Evolutionary conservation across 2,113 vertebrate species (phyloP).

Genomic region (Echinops telfairi): DNA sequence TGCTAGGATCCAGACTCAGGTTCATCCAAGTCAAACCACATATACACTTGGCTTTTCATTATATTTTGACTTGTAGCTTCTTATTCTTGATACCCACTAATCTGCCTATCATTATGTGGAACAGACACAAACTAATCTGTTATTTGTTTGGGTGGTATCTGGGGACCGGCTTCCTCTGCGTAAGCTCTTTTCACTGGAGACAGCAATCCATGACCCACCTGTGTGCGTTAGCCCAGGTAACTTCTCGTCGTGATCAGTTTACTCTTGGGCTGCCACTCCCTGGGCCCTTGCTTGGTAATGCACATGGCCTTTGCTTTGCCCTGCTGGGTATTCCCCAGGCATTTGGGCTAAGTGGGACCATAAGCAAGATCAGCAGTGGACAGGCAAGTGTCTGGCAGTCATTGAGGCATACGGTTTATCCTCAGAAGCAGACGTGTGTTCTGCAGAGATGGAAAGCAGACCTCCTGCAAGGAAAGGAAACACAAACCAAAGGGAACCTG

Average conservation of each 20-base stretch:
- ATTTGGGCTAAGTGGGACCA: not conserved
- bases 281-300: not conserved
- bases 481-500: constrained; percentile 61
- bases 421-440: constrained; percentile 48
- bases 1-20: constrained; percentile 19
- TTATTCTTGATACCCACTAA: constrained; percentile 19
- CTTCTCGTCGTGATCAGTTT: not conserved
- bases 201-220: not conserved
- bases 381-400: constrained; percentile 13
- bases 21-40: not conserved
- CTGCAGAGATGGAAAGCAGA: constrained; percentile 59
- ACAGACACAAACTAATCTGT: constrained; percentile 4
- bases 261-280: not conserved
- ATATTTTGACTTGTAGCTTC: not conserved
- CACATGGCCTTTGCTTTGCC: constrained; percentile 11
- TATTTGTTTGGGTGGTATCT: constrained; percentile 28
- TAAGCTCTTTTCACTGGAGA: not conserved
- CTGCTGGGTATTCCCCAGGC: not conserved
- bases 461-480: constrained; percentile 44
- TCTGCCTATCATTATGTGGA: not conserved
- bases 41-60: constrained; percentile 15
- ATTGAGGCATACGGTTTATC: constrained; percentile 18
- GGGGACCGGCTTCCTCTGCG: not conserved
- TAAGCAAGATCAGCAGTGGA: not conserved
- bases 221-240: not conserved